phyloP scores from a whole-genome alignment of 2,888 invertebrate genomes.

The Antitype chi region DNA sequence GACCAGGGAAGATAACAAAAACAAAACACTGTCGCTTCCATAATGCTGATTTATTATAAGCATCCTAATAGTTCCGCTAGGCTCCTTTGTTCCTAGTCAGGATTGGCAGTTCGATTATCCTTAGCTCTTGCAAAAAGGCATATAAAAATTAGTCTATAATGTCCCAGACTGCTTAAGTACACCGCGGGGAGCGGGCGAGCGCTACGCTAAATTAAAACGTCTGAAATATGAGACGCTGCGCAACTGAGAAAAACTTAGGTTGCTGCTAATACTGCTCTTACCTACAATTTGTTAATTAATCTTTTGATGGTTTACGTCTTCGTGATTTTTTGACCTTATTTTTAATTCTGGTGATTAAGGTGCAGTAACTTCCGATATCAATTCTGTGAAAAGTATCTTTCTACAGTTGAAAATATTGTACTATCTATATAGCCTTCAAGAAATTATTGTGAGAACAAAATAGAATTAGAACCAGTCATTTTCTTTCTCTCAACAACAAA shows the following conservation, averaged over 20 bases:
- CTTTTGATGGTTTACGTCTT: constrained; percentile 35
- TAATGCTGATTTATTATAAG: constrained; percentile 76
- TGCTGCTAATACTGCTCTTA: constrained; percentile 49
- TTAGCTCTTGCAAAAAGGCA: constrained; percentile 83
- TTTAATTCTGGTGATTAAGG: not conserved
- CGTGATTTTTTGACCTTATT: not conserved
- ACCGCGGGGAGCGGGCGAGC: constrained; percentile 80
- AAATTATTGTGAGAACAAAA: not conserved
- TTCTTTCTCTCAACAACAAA: constrained; percentile 23
- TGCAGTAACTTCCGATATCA: not conserved
- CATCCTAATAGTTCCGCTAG: constrained; percentile 77
- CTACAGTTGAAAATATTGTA: not conserved
- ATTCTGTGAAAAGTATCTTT: not conserved
- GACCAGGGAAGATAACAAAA: constrained; percentile 42
- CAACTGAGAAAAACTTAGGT: constrained; percentile 78
- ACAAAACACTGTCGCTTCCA: constrained; percentile 52
- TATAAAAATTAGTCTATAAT: constrained; percentile 88
- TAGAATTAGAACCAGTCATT: not conserved
- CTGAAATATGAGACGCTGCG: constrained; percentile 81
- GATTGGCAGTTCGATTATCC: constrained; percentile 90
- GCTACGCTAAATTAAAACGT: constrained; percentile 82
- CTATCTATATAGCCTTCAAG: not conserved
- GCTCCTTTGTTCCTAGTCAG: constrained; percentile 81
- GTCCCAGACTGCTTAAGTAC: constrained; percentile 87
- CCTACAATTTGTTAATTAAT: constrained; percentile 54